A percentile compares a stretch with the other conserved stretches of the same genome.
Evolutionary conservation across 2,113 vertebrate species (phyloP).

Genomic region (Nothoprocta pentlandii): DNA sequence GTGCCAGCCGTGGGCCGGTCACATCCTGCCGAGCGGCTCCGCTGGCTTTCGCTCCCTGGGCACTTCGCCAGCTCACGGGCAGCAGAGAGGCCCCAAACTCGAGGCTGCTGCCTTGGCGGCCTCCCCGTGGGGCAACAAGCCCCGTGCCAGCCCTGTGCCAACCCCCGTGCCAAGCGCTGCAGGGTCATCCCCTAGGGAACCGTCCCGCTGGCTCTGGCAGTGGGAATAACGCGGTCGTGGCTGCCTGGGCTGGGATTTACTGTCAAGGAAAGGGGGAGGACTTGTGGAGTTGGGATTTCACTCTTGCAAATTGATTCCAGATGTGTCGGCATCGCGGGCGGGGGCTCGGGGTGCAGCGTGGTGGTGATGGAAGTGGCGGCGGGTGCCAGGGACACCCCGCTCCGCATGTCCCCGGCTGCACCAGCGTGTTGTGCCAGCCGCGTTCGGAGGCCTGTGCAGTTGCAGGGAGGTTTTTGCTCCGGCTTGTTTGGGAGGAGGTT

Average conservation of each 20-base stretch:
- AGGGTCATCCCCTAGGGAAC: neutral
- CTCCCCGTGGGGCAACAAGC: neutral
- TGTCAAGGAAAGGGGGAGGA: slow-evolving; percentile 50
- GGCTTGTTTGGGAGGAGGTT: neutral
- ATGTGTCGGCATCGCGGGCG: slow-evolving; percentile 31
- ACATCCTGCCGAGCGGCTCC: neutral
- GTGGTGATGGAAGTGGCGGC: neutral
- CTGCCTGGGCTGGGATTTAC: slow-evolving; percentile 57
- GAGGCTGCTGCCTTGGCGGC: neutral
- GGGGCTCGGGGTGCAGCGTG: neutral
- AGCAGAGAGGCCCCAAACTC: accelerated
- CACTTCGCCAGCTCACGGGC: slow-evolving; percentile 29
- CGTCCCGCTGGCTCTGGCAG: neutral
- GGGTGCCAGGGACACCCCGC: neutral
- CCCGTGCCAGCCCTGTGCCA: neutral
- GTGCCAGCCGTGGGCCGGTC: neutral
- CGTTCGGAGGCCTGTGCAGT: neutral
- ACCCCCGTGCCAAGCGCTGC: accelerated
- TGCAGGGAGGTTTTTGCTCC: slow-evolving; percentile 23
- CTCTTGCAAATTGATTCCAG: slow-evolving; percentile 56
- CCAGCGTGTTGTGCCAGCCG: neutral
- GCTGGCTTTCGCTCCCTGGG: neutral
- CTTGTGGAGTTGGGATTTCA: slow-evolving; percentile 30
- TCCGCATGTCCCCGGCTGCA: neutral
- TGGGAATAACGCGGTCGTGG: neutral